phyloP scores from a whole-genome alignment of 1,140 invertebrate species.

The Bombus consobrinus region DNA sequence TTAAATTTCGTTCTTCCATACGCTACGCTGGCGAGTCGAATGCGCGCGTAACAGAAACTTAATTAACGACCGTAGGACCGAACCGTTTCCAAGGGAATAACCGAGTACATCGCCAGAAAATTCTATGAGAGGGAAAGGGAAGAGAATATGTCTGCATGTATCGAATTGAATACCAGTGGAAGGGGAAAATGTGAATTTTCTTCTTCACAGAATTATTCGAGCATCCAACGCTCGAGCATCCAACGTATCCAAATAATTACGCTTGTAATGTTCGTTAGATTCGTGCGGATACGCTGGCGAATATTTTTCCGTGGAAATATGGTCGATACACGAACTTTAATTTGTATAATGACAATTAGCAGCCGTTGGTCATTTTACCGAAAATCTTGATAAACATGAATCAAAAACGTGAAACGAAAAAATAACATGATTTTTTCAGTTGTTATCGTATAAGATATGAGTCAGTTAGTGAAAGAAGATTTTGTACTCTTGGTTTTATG shows the following conservation, averaged over 20 bases:
- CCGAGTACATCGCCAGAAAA: background rate
- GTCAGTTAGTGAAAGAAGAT: no score
- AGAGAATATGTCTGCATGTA: background rate
- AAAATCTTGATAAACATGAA: slow-evolving; percentile 2
- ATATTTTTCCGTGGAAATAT: background rate
- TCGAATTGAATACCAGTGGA: background rate
- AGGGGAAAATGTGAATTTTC: background rate
- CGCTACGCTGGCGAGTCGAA: no score
- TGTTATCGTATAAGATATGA: no score
- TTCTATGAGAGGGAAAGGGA: background rate
- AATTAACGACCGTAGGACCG: slow-evolving; percentile 16
- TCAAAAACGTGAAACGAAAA: no score
- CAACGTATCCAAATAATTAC: slow-evolving; percentile 17
- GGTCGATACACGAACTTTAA: background rate
- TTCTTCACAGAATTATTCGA: slow-evolving; percentile 9
- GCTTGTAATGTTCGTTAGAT: background rate
- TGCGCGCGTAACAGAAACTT: background rate
- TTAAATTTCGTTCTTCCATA: slow-evolving; percentile 16
- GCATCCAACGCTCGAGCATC: background rate
- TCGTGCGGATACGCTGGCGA: background rate
- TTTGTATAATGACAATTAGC: slow-evolving; percentile 1
- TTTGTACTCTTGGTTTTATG: no score
- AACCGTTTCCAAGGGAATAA: background rate
- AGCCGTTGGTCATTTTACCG: no score
- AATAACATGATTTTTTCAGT: no score